Conservation (phyloP, 2,113 vertebrate species). For the Parotia lawesii region DNA sequence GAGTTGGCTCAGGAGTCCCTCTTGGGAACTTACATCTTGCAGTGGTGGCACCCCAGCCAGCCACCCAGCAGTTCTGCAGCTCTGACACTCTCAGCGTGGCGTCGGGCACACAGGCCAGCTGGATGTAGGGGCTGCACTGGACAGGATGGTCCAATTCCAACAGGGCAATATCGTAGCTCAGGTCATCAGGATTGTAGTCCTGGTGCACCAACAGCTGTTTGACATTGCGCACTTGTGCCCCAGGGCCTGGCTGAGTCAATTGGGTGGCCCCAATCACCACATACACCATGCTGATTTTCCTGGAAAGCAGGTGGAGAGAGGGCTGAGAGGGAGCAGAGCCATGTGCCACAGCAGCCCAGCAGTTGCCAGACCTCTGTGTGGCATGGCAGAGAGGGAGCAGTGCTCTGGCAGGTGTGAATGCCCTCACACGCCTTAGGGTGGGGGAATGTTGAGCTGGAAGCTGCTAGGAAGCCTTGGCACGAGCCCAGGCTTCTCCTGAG, state of each 20-base stretch:
- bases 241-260: not conserved
- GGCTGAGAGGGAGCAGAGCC: not conserved
- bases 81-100: rapidly evolving
- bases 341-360: not conserved
- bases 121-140: not conserved
- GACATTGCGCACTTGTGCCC: not conserved
- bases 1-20: too few species aligned
- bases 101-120: not conserved
- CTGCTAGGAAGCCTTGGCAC: too few species aligned
- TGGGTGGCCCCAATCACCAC: not conserved
- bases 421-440: not conserved
- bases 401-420: not conserved
- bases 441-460: too few species aligned
- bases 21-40: not conserved
- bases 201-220: not conserved
- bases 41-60: not conserved
- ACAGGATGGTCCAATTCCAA: not conserved
- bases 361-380: not conserved
- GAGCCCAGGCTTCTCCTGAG: too few species aligned
- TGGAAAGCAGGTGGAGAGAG: not conserved
- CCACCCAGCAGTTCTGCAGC: not conserved
- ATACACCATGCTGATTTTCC: not conserved
- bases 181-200: rapidly evolving
- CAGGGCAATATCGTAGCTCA: not conserved
- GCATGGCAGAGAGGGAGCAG: not conserved